phyloP scores from a whole-genome alignment of 2,113 vertebrate genomes.

The Pteruthius melanotis region DNA sequence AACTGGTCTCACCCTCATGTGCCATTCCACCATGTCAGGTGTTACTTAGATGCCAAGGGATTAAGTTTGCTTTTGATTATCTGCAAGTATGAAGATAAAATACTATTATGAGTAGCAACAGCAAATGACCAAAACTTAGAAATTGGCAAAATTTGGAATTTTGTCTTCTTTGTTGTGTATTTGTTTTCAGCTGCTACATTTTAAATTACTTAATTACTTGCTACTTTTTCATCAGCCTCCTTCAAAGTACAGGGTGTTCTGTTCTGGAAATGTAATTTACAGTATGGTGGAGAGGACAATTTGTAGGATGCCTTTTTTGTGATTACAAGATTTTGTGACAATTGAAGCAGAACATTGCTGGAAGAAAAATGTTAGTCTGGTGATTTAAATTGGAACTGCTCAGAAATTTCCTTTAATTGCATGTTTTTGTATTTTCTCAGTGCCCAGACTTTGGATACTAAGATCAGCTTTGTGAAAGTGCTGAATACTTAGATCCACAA shows the following conservation, averaged over 20 bases:
- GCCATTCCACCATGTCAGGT: not conserved
- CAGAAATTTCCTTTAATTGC: constrained; percentile 3
- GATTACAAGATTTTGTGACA: not conserved
- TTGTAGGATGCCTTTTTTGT: not conserved
- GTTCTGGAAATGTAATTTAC: not conserved
- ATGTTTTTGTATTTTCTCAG: not conserved
- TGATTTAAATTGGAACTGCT: not conserved
- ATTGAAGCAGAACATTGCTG: not conserved
- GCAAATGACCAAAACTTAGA: not conserved
- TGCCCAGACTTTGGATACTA: not conserved
- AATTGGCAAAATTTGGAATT: not conserved
- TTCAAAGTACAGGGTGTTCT: not conserved
- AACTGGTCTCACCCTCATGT: not conserved
- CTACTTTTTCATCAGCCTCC: not conserved
- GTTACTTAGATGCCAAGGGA: not conserved
- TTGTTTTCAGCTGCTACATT: not conserved
- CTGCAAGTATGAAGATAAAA: not conserved
- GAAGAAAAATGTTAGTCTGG: not conserved
- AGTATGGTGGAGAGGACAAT: not conserved
- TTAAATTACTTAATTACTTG: not conserved
- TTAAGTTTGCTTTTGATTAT: not conserved
- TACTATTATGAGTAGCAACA: not conserved
- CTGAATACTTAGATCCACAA: not conserved
- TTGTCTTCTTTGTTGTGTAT: not conserved
- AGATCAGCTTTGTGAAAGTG: not conserved